Percentiles rank a stretch among this genome's conserved stretches.
These are phyloP conservation scores for Tachyglossus aculeatus DNA, from an alignment of 2,797 vertebrate genomes.

Conservation along the genomic window DNA sequence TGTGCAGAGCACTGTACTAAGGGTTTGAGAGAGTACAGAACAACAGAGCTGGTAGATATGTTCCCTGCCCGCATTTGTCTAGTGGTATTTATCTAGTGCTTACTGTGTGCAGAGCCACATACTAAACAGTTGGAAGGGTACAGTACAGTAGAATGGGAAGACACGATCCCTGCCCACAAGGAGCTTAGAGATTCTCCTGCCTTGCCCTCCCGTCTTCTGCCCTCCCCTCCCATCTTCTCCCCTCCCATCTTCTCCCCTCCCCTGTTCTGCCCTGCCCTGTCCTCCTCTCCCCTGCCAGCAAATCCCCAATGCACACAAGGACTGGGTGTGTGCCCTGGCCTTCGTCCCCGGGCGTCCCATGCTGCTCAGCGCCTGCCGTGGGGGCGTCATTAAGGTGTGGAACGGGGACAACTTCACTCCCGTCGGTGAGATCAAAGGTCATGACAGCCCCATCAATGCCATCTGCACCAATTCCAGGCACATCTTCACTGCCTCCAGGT, in stretches of 20 bases:
- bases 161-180: too few relatives aligned
- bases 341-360: constrained; percentile 90
- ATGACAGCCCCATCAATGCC: constrained; percentile 96
- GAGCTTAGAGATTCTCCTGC: not conserved
- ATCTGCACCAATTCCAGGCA: constrained; percentile 94
- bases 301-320: constrained; percentile 97
- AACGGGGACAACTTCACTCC: constrained; percentile 94
- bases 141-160: too few relatives aligned
- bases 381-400: constrained; percentile 94
- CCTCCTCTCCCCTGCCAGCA: constrained; percentile 76
- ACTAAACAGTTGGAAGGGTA: too few relatives aligned
- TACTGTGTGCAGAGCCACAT: too few relatives aligned
- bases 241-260: not conserved
- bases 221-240: not conserved
- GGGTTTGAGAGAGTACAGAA: too few relatives aligned
- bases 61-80: too few relatives aligned
- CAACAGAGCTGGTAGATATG: too few relatives aligned
- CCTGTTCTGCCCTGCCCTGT: not conserved
- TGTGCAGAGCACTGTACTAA: too few relatives aligned
- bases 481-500: constrained; percentile 98
- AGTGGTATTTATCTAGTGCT: too few relatives aligned
- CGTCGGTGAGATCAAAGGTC: constrained; percentile 92
- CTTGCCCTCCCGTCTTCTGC: rapidly evolving
- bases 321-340: constrained; percentile 96
- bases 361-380: constrained; percentile 93